Base-by-base conservation (phyloP, 2,797 vertebrate genomes). In the Danionella dracula region DNA sequence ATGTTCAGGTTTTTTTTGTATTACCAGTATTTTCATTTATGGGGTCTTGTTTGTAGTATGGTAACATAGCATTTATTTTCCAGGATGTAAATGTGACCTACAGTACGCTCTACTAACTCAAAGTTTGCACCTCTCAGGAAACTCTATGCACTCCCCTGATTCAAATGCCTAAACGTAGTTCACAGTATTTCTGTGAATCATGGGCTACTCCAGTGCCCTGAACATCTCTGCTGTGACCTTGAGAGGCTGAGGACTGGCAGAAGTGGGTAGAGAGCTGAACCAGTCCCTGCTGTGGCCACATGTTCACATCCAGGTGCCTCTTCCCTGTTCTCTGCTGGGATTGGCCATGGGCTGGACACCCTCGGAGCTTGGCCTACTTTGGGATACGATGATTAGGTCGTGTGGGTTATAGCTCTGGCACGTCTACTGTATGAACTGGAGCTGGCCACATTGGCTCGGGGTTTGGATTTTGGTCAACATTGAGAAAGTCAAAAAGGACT, bases 241-340 rank as follows among this genome's bases (percentile, higher is more conserved):
- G 61, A 73, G 45, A 63, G 59, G 3, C 11, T 20, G 12, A 40
- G 41, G 45, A 71, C 71, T 71, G 68, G 45, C 64, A 53, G 57
- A 66, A 37, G 17, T 42, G 13, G 34, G 53, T 38, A 32, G 61
- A 51, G 61, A 71, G 44, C 37, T 15, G 62, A 32, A 40, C 54
- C 41, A 19, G 13, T 40, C 44, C 73, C 62, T 5, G 61, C 73
- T 71, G 76, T 17, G 76, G 50, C 76, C 71, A 78, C 73, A 78
- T 78, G 73, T 73, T 76, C 76, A 58, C 23, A n/a, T 56, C 68
- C 68, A 57, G 38, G 37, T 11, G 37, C 51, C 53, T 54, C 46
- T 19, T 29, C 56, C 4, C 42, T 56, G 44, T 35, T 17, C 32
- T 9, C 13, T 31, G 34, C 37, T 31, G 59, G 51, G 71, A 73